Evolutionary conservation across 1,140 invertebrate species (phyloP).

Genomic region (Brachionus rubens): DNA sequence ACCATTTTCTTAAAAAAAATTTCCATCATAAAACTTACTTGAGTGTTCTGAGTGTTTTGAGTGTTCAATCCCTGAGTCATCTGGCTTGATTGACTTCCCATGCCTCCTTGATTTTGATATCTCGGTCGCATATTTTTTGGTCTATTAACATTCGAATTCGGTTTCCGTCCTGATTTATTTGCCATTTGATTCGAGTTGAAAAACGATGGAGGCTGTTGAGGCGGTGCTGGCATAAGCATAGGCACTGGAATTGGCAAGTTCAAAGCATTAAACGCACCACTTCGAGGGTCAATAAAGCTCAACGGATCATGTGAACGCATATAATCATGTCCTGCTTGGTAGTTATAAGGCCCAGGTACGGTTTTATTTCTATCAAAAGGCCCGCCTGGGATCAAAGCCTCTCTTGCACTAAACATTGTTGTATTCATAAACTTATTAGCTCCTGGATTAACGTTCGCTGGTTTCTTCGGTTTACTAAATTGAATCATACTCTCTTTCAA

Average conservation of each 20-base stretch:
- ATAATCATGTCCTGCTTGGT: background rate
- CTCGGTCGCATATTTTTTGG: slow-evolving; percentile 30
- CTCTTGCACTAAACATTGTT: slow-evolving; percentile 17
- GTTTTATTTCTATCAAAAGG: background rate
- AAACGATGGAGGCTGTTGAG: background rate
- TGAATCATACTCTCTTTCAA: slow-evolving; percentile 70
- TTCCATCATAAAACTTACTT: slow-evolving; percentile 1
- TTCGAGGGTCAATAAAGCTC: slow-evolving; percentile 27
- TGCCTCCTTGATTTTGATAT: background rate
- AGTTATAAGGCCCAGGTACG: background rate
- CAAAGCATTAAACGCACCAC: background rate
- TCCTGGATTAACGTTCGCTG: background rate
- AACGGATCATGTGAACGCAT: slow-evolving; percentile 39
- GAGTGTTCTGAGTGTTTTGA: slow-evolving; percentile 18
- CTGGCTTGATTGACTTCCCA: background rate
- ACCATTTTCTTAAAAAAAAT: background rate
- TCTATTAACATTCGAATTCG: background rate
- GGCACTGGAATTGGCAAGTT: slow-evolving; percentile 43
- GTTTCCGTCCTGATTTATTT: background rate
- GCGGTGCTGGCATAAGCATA: slow-evolving; percentile 40
- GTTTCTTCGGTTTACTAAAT: slow-evolving; percentile 44
- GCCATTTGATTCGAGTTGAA: slow-evolving; percentile 4
- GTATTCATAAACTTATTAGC: slow-evolving; percentile 17
- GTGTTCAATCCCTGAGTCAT: background rate
- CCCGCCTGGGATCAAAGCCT: slow-evolving; percentile 37